Base-by-base conservation (phyloP, 1,140 invertebrate species). In the Drosophila suzukii region DNA sequence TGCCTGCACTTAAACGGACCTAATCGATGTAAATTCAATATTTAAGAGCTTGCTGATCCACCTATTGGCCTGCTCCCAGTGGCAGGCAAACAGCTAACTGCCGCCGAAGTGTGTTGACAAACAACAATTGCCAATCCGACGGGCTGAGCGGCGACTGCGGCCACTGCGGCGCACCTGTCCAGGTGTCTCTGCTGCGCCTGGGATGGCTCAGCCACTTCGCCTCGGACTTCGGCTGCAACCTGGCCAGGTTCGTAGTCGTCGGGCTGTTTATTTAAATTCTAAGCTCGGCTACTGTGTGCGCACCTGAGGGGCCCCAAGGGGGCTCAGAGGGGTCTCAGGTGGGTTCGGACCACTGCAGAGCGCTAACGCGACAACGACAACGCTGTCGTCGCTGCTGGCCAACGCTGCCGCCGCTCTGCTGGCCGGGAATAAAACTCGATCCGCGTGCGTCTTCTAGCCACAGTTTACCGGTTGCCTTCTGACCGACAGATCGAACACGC, bases 381-480 rank as follows among this genome's bases (percentile, higher is more conserved):
- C 53, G 70, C 50, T 51, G 65, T 59, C 54, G 56, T 66, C 47
- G 73, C 54, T 57, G 61, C 56, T 80, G 67, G 72, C 44, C 47
- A 50, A 15, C 43, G 65, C 79, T 66, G 71, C 81, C 54, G 65
- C 71, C 55, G 81, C 80, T 78, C 76, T 83, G 84, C 77, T 82
- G 66, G 82, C 75, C 80, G 90, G 90, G 91, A 92, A 92, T 92
- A 92, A 92, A 92, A 92, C 91, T 92, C 91, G 91, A 90, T 92
- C 85, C 81, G 84, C 91, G 80, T 81, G 73, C 75, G 90, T 90
- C 80, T 92, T 90, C 89, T 91, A 92, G 91, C 76, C 91, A 92
- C 91, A 92, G 91, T 92, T 92, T 91, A 92, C 89, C 90, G 91
- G 91, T 92, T 92, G 91, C 91, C 86, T 92, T 92, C 91, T 89